A percentile compares a stretch with the other conserved stretches of the same genome.
These are phyloP conservation scores for Pagetopsis macropterus DNA, from an alignment of 2,797 vertebrate species.

Conservation along the genomic window DNA sequence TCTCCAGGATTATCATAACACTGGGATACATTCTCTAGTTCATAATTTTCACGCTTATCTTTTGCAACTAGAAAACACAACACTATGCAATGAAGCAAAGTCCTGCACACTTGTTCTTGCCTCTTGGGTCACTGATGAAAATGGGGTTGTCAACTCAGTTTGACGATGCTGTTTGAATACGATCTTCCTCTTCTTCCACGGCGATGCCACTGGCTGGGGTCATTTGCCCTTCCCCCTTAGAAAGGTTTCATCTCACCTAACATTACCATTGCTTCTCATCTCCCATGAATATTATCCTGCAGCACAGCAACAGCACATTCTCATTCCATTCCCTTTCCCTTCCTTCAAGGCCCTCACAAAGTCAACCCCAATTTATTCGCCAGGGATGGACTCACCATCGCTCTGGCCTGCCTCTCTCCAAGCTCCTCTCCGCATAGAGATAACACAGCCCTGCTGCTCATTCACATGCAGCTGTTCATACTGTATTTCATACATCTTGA, in stretches of 20 bases:
- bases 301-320: constrained; percentile 69
- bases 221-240: constrained; percentile 49
- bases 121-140: constrained; percentile 34
- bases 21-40: constrained; percentile 23
- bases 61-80: constrained; percentile 39
- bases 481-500: constrained; percentile 65
- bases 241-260: constrained; percentile 52
- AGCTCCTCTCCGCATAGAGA: constrained; percentile 64
- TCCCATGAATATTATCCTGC: constrained; percentile 66
- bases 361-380: constrained; percentile 78
- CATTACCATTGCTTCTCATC: constrained; percentile 62
- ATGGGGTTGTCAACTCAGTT: constrained; percentile 20
- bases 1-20: constrained; percentile 21
- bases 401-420: constrained; percentile 62
- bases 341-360: constrained; percentile 76
- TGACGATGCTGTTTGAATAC: constrained; percentile 32
- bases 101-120: constrained; percentile 14
- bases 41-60: constrained; percentile 24
- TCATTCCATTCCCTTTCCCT: constrained; percentile 72
- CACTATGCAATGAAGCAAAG: constrained; percentile 19
- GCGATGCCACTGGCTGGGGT: constrained; percentile 31
- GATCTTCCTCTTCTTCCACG: constrained; percentile 15
- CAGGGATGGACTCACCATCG: constrained; percentile 73
- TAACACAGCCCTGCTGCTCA: constrained; percentile 63
- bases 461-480: constrained; percentile 66